Conservation (phyloP, 1,140 invertebrate species). For the Bombus fervidus region DNA sequence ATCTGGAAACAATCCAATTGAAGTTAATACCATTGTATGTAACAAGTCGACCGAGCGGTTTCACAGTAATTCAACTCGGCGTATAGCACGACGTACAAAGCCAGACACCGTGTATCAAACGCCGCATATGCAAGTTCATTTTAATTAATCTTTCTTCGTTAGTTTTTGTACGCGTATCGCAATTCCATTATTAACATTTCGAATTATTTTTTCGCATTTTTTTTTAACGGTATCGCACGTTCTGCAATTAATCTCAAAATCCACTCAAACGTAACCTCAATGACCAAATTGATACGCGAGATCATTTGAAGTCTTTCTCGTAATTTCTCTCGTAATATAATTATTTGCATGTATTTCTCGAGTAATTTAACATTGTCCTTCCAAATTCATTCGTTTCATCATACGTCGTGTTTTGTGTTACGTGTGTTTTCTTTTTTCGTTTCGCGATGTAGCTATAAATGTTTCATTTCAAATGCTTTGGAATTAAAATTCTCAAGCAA, state of each 20-base stretch:
- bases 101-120: not conserved
- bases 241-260: no score
- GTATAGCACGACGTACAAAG: not conserved
- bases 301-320: not conserved
- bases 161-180: no score
- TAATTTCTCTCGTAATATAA: not conserved
- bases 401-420: not conserved
- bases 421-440: not conserved
- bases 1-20: not conserved
- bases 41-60: not conserved
- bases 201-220: not conserved
- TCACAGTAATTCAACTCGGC: slow-evolving; percentile 3
- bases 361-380: not conserved
- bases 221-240: no score
- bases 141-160: not conserved
- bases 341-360: not conserved
- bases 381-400: not conserved
- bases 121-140: not conserved
- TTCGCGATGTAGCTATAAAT: not conserved
- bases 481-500: slow-evolving; percentile 6
- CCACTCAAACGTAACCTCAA: not conserved
- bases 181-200: not conserved
- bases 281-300: not conserved
- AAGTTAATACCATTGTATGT: not conserved
- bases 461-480: not conserved